A percentile compares a stretch with the other conserved stretches of the same genome.
Evolutionary conservation across 2,888 invertebrate genomes (phyloP).

Genomic region (Hyppa rectilinea): DNA sequence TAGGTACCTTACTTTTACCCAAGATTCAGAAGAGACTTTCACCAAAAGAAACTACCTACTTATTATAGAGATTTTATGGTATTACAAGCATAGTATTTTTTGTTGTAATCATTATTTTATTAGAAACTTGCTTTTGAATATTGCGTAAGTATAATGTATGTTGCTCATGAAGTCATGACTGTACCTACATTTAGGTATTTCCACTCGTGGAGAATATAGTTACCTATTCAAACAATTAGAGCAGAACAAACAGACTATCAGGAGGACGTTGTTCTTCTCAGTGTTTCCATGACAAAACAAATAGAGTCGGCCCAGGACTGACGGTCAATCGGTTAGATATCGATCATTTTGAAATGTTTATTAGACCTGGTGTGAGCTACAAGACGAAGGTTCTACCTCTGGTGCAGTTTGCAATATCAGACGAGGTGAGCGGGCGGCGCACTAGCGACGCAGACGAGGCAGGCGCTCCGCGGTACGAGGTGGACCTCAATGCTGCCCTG

Average conservation of each 20-base stretch:
- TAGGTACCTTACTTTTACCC: too few species aligned
- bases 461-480: slow-evolving; percentile 63
- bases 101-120: too few species aligned
- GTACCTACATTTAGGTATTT: not conserved
- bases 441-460: slow-evolving; percentile 1
- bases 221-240: not conserved
- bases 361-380: slow-evolving; percentile 73
- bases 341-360: not conserved
- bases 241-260: not conserved
- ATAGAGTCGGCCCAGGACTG: not conserved
- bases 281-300: not conserved
- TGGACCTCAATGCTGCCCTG: slow-evolving; percentile 63
- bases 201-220: not conserved
- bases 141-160: too few species aligned
- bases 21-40: too few species aligned
- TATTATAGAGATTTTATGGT: too few species aligned
- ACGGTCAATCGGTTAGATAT: not conserved
- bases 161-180: too few species aligned
- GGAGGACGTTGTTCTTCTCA: not conserved
- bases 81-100: too few species aligned
- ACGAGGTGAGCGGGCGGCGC: slow-evolving; percentile 27
- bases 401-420: slow-evolving; percentile 77
- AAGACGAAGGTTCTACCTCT: slow-evolving; percentile 78
- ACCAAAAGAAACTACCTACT: too few species aligned
- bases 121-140: too few species aligned